Conservation (phyloP, 2,888 invertebrate genomes). For the Sussaba pulchella region DNA sequence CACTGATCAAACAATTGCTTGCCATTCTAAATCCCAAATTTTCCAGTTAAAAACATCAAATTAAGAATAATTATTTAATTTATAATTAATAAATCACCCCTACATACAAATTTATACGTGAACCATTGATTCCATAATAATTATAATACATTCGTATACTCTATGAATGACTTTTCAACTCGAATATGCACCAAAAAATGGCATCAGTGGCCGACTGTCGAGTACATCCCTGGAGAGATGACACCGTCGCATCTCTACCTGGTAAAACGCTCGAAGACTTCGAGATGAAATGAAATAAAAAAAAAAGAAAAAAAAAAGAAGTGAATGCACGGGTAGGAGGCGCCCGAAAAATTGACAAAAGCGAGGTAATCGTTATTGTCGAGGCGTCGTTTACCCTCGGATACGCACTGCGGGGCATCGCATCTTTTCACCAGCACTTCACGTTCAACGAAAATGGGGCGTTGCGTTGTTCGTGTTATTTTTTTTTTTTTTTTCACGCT, state of each 20-base stretch:
- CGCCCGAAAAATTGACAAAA: conserved; percentile 70
- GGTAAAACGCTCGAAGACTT: conserved; percentile 26
- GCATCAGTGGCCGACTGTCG: not conserved
- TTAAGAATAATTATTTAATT: too few species aligned
- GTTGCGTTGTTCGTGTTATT: conserved; percentile 55
- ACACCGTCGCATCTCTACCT: conserved; percentile 51
- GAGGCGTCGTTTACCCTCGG: conserved; percentile 73
- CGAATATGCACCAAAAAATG: too few species aligned
- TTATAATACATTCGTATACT: too few species aligned
- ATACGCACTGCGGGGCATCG: conserved; percentile 73
- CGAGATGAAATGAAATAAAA: conserved; percentile 16
- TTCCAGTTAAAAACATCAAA: too few species aligned
- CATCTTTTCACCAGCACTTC: conserved; percentile 58
- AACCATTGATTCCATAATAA: too few species aligned
- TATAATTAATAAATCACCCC: too few species aligned
- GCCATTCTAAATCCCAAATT: too few species aligned
- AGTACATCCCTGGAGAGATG: conserved; percentile 28
- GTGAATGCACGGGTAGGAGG: conserved; percentile 15
- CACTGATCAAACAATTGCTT: too few species aligned
- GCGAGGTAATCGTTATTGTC: conserved; percentile 78
- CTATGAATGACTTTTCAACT: too few species aligned
- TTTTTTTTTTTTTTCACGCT: conserved; percentile 49
- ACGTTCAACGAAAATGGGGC: conserved; percentile 48
- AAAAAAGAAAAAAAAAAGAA: conserved; percentile 34
- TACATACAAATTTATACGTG: not conserved